Conservation (phyloP, 2,888 invertebrate genomes). For the Taphrorychus bicolor region DNA sequence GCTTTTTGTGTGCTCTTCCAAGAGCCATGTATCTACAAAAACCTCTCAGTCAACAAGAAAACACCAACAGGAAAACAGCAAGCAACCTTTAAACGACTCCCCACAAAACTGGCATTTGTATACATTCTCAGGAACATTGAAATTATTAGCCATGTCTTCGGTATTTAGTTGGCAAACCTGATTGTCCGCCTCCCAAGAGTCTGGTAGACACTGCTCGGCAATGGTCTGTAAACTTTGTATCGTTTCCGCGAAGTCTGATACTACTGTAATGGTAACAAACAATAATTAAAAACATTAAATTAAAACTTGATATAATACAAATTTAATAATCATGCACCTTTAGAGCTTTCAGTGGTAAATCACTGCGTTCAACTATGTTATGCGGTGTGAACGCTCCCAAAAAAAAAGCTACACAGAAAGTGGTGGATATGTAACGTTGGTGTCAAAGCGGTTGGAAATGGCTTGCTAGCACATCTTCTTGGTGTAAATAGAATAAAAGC, state of each 20-base stretch:
- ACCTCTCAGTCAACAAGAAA: not conserved
- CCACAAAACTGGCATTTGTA: slow-evolving; percentile 58
- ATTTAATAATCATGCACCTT: too few relatives aligned
- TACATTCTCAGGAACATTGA: slow-evolving; percentile 51
- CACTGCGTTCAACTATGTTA: too few relatives aligned
- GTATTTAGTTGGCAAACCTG: slow-evolving; percentile 52
- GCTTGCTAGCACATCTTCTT: too few relatives aligned
- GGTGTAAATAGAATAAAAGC: too few relatives aligned
- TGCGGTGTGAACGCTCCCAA: too few relatives aligned
- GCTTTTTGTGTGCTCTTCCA: slow-evolving; percentile 56
- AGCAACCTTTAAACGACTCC: slow-evolving; percentile 54
- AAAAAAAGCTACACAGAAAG: too few relatives aligned
- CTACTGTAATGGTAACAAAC: too few relatives aligned
- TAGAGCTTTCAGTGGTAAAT: not conserved
- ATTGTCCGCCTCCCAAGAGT: slow-evolving; percentile 57
- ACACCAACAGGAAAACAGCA: not conserved
- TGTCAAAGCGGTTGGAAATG: too few relatives aligned
- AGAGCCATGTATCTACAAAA: slow-evolving; percentile 55
- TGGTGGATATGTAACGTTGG: too few relatives aligned
- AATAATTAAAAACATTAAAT: too few relatives aligned
- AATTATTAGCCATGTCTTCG: slow-evolving; percentile 47
- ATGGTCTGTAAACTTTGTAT: slow-evolving; percentile 59
- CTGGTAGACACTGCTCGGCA: slow-evolving; percentile 58
- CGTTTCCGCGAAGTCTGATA: slow-evolving; percentile 57
- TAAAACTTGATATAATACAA: too few relatives aligned